Percentiles rank a stretch among this genome's conserved stretches.
These are phyloP conservation scores for Pluvianellus socialis DNA, from an alignment of 2,113 vertebrate genomes.

Conservation along the genomic window DNA sequence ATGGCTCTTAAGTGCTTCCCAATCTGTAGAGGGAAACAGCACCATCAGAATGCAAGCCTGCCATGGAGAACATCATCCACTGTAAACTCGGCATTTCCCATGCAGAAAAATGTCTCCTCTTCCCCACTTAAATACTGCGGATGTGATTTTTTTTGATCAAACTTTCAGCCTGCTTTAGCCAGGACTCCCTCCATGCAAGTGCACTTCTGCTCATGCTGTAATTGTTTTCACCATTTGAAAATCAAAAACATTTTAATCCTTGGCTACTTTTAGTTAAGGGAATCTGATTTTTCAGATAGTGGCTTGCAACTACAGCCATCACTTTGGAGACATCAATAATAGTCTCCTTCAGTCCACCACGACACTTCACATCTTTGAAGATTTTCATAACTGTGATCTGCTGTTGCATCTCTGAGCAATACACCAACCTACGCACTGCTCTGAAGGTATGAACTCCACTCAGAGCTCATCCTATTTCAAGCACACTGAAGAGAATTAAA, in stretches of 20 bases:
- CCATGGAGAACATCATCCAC: background rate
- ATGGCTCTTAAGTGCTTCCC: background rate
- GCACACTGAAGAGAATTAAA: background rate
- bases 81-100: background rate
- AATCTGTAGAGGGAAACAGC: background rate
- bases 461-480: background rate
- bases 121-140: background rate
- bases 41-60: background rate
- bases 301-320: background rate
- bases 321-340: background rate
- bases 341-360: background rate
- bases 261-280: background rate
- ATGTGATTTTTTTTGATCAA: background rate
- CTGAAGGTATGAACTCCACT: background rate
- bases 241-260: background rate
- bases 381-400: background rate
- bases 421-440: background rate
- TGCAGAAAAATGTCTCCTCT: background rate
- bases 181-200: fast-evolving
- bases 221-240: background rate
- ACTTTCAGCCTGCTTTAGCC: background rate
- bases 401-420: background rate
- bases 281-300: background rate
- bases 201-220: background rate
- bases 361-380: background rate